A percentile compares a stretch with the other conserved stretches of the same genome.
phyloP scores from a whole-genome alignment of 2,888 invertebrate species.

The Chaetogeoica ovagalla region DNA sequence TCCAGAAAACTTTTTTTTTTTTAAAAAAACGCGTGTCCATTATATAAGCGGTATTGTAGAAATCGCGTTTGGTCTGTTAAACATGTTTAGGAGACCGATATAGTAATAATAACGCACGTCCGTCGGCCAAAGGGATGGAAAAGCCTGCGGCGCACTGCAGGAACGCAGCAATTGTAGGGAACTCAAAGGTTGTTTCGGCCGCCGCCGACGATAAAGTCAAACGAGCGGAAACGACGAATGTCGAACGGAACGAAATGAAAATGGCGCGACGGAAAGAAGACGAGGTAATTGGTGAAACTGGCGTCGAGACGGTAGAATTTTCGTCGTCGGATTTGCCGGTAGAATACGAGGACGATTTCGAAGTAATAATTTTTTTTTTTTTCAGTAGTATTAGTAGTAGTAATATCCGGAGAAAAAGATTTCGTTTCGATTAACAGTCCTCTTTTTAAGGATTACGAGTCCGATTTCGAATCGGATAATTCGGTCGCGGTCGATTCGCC shows the following conservation, averaged over 20 bases:
- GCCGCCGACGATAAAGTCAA: background rate
- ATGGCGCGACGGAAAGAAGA: background rate
- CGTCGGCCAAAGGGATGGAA: background rate
- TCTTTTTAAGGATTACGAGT: conserved; percentile 62
- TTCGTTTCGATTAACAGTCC: no score
- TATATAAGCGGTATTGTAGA: no score
- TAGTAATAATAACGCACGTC: background rate
- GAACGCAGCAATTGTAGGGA: background rate
- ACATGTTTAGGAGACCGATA: background rate
- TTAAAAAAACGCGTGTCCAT: no score
- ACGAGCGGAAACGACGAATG: background rate
- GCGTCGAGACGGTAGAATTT: background rate
- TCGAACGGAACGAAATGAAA: background rate
- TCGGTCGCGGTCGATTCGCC: background rate
- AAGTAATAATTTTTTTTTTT: conserved; percentile 59
- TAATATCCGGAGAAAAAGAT: no score
- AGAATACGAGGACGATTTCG: conserved; percentile 62
- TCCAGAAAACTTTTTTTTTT: no score
- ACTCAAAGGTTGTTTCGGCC: background rate
- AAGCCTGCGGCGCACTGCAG: background rate
- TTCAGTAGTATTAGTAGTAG: no score
- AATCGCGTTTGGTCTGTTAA: background rate
- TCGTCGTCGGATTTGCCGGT: conserved; percentile 45
- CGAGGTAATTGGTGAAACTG: background rate
- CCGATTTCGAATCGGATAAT: conserved; percentile 62